Base-by-base conservation (phyloP, 2,888 invertebrate species). In the Heteropelma amictum region DNA sequence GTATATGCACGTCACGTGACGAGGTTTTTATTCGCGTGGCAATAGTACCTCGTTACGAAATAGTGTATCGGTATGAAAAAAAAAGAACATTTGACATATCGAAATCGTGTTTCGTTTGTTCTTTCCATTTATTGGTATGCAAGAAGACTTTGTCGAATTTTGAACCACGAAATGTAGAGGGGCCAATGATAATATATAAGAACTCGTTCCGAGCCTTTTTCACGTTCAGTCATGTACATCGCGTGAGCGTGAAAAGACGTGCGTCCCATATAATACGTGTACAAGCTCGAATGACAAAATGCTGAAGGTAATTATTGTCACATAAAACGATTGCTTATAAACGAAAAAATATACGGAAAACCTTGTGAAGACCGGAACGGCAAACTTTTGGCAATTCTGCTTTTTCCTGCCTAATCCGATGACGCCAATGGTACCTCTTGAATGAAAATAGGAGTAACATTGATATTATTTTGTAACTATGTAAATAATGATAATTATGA, bases 91-190 rank as follows among this genome's bases (percentile, higher is more conserved):
- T 64, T 28, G 56, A 26, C 63, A 69, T 30, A 69, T 56, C 54
- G 74, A 69, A 74, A 74, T 68, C 64, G 74, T 12, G 56, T 47
- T 54, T 45, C 45, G 23, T 33, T 61, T 49, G 56, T 60, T 58
- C 35, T 42, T 69, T 45, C 53, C 53, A 47, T 60, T 53, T 58
- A 74, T 74, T 74, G 64, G 64, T 74, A 74, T 74, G 74, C 74
- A 64, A 58, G 64, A 58, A 42, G 23, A 53, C 53, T 45, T 47
- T 7, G 45, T 6, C n/a, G 69, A 64, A 73, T 58, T 74, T 74
- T 33, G 30, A 53, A 45, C 28, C 42, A 51, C 58, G 35, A 58
- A 69, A 60, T 35, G 58, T 51, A 14, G 56, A 60, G 64, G 35
- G 74, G 64, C 26, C 54, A 33, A 26, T 56, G 17, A 35, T 30